A percentile compares a stretch with the other conserved stretches of the same genome.
Conservation (phyloP, 2,113 vertebrate species). For the Mus musculus region GRCm39 chr8:100148501-100149000, state of each 20-base stretch:
- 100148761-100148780: conserved; percentile 65
- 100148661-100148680: conserved; percentile 55
- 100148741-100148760: not conserved
- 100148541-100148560: conserved; percentile 64
- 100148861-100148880: conserved; percentile 78
- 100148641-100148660: conserved; percentile 67
- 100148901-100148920: conserved; percentile 55
- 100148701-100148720: conserved; percentile 75
- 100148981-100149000: conserved; percentile 34
- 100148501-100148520: conserved; percentile 56
- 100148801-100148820: conserved; percentile 68
- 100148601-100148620: conserved; percentile 72
- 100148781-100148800: conserved; percentile 76
- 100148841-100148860: conserved; percentile 75
- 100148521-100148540: conserved; percentile 56
- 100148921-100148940: conserved; percentile 58
- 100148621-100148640: conserved; percentile 69
- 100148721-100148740: conserved; percentile 68
- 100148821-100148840: conserved; percentile 64
- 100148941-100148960: conserved; percentile 59
- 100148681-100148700: conserved; percentile 77
- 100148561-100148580: conserved; percentile 64
- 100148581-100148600: conserved; percentile 75
- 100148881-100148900: conserved; percentile 67
- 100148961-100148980: conserved; percentile 30